Evolutionary conservation across 1,140 invertebrate genomes (phyloP), one percentile per base, ranked within the genome.

Genomic region (Brachionus koreanus): DNA sequence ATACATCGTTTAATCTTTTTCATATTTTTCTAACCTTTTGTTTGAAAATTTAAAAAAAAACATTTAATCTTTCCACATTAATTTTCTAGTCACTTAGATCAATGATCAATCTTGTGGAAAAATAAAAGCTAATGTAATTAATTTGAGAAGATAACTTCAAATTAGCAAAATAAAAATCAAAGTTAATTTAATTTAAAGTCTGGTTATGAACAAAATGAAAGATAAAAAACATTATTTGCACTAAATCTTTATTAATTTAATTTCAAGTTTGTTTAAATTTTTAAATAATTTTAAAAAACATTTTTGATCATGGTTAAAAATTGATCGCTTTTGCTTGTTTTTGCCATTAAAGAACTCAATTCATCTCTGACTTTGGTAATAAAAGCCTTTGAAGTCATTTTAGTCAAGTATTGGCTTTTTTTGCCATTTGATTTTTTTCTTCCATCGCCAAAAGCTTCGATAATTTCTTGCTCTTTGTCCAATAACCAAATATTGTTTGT

Each of bases 401-500:
- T 57, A 7, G n/a, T 19, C 49, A 57, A 57, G 19, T 57, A 23
- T 10, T 57, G 16, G 16, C 19, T 57, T 19, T 57, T 57, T 9
- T 19, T 57, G 7, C n/a, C n/a, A 23, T 7, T 57, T 3, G 19
- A 57, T 57, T 57, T 57, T 57, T 19, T 57, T 23, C 49, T 57
- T 19, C 49, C 49, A 39, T 65, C 76, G 6, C 61, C 76, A 65
- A 79, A 79, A 35, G 76, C 76, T 6, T 79, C 76, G 5, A 79
- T 79, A 9, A 79, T 61, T 43, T 79, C 76, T 19, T 39, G 13
- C 43, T 79, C 76, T 33, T 79, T 79, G 33, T 79, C 76, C 49
- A 57, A 37, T 25, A 79, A 10, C 76, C 76, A 79, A 33, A 79
- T 65, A 12, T 57, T 65, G 29, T 79, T 79, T 12, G 76, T 79